These are phyloP conservation scores for Dryomyza anilis DNA, from an alignment of 2,888 invertebrate genomes.

Conservation along the genomic window DNA sequence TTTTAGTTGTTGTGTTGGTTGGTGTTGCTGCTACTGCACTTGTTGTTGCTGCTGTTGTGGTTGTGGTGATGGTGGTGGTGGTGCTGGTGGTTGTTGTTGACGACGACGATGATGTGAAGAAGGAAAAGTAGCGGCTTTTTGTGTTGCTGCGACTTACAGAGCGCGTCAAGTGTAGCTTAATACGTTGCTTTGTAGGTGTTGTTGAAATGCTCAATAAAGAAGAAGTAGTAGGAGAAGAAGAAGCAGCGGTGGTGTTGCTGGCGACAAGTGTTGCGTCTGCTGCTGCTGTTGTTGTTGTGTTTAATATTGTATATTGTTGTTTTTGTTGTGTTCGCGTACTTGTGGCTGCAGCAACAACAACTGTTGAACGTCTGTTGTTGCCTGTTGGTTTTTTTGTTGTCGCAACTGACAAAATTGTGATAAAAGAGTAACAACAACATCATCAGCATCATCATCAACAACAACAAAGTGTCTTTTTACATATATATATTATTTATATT, in stretches of 20 bases:
- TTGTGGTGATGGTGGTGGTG: background rate
- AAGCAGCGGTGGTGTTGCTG: background rate
- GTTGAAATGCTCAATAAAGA: background rate
- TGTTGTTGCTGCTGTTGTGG: conserved; percentile 3
- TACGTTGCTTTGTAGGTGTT: conserved; percentile 11
- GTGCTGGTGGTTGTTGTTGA: background rate
- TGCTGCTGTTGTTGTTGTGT: conserved; percentile 13
- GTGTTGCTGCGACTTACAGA: conserved; percentile 5
- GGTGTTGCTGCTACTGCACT: conserved; percentile 12
- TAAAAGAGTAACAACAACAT: conserved; percentile 41
- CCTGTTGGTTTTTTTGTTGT: no score
- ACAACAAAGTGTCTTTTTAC: conserved; percentile 40
- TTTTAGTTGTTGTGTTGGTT: conserved; percentile 25
- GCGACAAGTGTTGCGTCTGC: background rate
- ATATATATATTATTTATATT: conserved; percentile 10
- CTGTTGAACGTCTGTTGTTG: no score
- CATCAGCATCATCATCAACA: conserved; percentile 42
- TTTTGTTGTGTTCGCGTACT: no score
- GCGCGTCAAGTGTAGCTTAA: background rate
- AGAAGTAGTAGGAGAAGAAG: background rate
- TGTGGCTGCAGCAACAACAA: no score
- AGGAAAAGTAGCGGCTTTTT: no score
- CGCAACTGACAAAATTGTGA: conserved; percentile 24
- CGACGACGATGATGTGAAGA: no score
- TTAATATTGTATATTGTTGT: no score